Percentiles rank a stretch among this genome's conserved stretches.
Evolutionary conservation across 1,140 invertebrate genomes (phyloP).

Genomic region (Lithobius niger): DNA sequence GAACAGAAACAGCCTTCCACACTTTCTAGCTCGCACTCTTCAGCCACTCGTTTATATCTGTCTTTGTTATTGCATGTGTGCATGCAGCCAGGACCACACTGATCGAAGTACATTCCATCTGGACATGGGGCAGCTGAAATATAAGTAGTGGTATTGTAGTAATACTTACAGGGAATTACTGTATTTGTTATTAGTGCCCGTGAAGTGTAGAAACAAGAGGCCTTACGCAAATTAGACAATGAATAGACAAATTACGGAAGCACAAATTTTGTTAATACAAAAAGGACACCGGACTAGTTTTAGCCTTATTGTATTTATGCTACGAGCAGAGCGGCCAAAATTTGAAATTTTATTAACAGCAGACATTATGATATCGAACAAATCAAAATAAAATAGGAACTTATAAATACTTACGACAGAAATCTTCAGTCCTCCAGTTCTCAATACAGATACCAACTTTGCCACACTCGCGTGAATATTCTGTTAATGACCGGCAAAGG

Average conservation of each 20-base stretch:
- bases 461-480: conserved; percentile 57
- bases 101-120: conserved; percentile 45
- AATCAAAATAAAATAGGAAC: not conserved
- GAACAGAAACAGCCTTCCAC: conserved; percentile 75
- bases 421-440: conserved; percentile 43
- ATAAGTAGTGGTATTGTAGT: conserved; percentile 7
- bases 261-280: no score
- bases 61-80: conserved; percentile 47
- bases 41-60: conserved; percentile 27
- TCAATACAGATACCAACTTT: conserved; percentile 49
- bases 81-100: conserved; percentile 50
- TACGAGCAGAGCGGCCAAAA: conserved; percentile 23
- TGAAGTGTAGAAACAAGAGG: no score
- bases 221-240: no score
- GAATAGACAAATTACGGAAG: no score
- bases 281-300: not conserved
- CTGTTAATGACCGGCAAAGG: conserved; percentile 47
- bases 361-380: not conserved
- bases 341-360: conserved; percentile 5
- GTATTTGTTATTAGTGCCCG: no score
- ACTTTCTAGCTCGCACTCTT: conserved; percentile 36
- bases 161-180: no score
- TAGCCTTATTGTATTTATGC: conserved; percentile 11
- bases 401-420: conserved; percentile 41
- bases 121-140: conserved; percentile 22